Percentiles rank a stretch among this genome's conserved stretches.
Conservation (phyloP, 2,888 invertebrate species). For the Drosophila atripex region DNA sequence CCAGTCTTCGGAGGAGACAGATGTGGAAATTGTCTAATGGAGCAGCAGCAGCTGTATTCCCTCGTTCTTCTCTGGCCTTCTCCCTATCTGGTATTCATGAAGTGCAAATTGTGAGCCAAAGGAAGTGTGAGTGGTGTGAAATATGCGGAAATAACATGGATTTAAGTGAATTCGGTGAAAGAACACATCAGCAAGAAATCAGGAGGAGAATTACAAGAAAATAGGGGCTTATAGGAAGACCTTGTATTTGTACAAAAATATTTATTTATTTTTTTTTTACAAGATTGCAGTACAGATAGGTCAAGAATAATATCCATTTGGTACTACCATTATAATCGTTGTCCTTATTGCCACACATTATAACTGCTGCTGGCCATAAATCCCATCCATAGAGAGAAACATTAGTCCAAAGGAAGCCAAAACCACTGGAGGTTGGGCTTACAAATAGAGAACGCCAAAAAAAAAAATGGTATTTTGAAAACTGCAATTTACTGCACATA, state of each 20-base stretch:
- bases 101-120: slow-evolving; percentile 67
- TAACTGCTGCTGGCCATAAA: slow-evolving; percentile 66
- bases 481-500: slow-evolving; percentile 72
- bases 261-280: no score
- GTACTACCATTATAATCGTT: slow-evolving; percentile 64
- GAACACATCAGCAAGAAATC: slow-evolving; percentile 76
- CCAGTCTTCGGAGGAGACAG: slow-evolving; percentile 40
- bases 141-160: slow-evolving; percentile 75
- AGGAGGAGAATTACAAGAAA: slow-evolving; percentile 63
- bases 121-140: slow-evolving; percentile 53
- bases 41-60: slow-evolving; percentile 55
- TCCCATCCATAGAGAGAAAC: slow-evolving; percentile 29
- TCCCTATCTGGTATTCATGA: slow-evolving; percentile 67
- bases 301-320: slow-evolving; percentile 43
- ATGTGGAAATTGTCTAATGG: slow-evolving; percentile 75
- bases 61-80: background rate
- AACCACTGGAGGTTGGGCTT: background rate
- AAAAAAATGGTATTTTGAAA: slow-evolving; percentile 71
- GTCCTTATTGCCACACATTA: slow-evolving; percentile 74
- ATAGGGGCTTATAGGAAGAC: background rate
- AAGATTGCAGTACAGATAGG: background rate
- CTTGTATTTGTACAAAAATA: background rate
- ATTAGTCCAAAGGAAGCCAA: background rate
- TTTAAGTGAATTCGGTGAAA: slow-evolving; percentile 78
- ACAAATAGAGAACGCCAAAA: slow-evolving; percentile 53